These are phyloP conservation scores for Netelia inedita DNA, from an alignment of 2,888 invertebrate species.

Conservation along the genomic window DNA sequence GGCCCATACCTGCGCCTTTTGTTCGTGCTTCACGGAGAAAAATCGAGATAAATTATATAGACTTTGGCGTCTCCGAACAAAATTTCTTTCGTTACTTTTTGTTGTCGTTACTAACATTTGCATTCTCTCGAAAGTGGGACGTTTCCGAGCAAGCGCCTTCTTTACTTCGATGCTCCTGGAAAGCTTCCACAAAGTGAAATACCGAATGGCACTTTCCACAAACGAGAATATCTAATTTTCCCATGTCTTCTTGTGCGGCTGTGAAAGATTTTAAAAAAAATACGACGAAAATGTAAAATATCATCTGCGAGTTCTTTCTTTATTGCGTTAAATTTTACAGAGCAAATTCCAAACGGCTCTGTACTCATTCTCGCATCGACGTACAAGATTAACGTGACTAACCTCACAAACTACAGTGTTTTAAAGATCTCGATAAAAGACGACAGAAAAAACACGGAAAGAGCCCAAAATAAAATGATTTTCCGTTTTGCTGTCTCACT, in stretches of 20 bases:
- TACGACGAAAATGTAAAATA: neutral
- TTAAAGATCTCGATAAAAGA: neutral
- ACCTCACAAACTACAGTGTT: neutral
- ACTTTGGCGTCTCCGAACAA: slow-evolving; percentile 20
- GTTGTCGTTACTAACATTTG: slow-evolving; percentile 87
- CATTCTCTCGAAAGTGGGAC: slow-evolving; percentile 88
- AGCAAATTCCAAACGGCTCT: neutral
- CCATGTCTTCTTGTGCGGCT: slow-evolving; percentile 93
- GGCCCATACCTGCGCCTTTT: slow-evolving; percentile 94
- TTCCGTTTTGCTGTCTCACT: too few species aligned
- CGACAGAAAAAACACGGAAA: neutral
- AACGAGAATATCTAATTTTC: slow-evolving; percentile 91
- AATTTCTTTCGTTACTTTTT: neutral
- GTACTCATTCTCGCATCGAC: neutral
- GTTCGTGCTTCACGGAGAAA: slow-evolving; percentile 87
- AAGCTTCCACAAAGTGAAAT: slow-evolving; percentile 92
- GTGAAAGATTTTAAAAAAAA: slow-evolving; percentile 72
- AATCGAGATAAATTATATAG: slow-evolving; percentile 22
- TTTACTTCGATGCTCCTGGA: slow-evolving; percentile 90
- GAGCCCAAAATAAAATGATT: neutral
- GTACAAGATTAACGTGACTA: neutral
- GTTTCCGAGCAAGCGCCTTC: slow-evolving; percentile 87
- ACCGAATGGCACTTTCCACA: slow-evolving; percentile 94
- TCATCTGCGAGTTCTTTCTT: neutral
- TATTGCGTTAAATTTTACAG: neutral